These are phyloP conservation scores for Goniozus legneri DNA, from an alignment of 1,140 invertebrate genomes.

Conservation along the genomic window DNA sequence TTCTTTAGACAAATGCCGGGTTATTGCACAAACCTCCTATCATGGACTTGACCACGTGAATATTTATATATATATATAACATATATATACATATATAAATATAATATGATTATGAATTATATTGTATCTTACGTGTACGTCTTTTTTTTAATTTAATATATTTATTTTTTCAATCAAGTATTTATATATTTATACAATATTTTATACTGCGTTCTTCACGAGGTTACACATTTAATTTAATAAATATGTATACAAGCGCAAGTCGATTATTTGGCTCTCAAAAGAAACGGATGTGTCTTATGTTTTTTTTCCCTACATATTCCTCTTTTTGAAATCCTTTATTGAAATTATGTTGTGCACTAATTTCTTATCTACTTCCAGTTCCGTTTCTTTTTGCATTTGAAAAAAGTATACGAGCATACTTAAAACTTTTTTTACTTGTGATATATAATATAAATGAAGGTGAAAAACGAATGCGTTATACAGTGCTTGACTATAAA, in stretches of 20 bases:
- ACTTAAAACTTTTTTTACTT: neutral
- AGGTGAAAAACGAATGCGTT: no score
- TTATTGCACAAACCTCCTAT: slow-evolving; percentile 26
- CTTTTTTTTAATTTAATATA: slow-evolving; percentile 54
- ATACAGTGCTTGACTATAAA: neutral
- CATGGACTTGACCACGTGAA: slow-evolving; percentile 36
- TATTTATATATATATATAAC: slow-evolving; percentile 25
- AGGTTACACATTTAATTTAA: slow-evolving; percentile 28
- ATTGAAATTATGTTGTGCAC: neutral
- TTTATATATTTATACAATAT: slow-evolving; percentile 55
- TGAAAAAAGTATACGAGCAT: neutral
- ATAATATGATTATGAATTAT: slow-evolving; percentile 11
- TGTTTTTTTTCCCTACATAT: slow-evolving; percentile 10
- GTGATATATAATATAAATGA: no score
- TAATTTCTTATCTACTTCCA: neutral
- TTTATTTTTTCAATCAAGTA: slow-evolving; percentile 53
- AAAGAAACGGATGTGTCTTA: slow-evolving; percentile 34
- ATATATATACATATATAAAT: slow-evolving; percentile 6
- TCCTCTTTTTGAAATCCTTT: slow-evolving; percentile 13
- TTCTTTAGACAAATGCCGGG: no score
- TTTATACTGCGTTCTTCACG: slow-evolving; percentile 49
- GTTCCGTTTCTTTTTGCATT: neutral
- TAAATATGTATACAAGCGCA: slow-evolving; percentile 24
- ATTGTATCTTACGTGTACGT: slow-evolving; percentile 42
- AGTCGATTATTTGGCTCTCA: slow-evolving; percentile 52